Evolutionary conservation across 2,797 vertebrate genomes (phyloP).

Genomic region (Petrocephalus schoutedeni): DNA sequence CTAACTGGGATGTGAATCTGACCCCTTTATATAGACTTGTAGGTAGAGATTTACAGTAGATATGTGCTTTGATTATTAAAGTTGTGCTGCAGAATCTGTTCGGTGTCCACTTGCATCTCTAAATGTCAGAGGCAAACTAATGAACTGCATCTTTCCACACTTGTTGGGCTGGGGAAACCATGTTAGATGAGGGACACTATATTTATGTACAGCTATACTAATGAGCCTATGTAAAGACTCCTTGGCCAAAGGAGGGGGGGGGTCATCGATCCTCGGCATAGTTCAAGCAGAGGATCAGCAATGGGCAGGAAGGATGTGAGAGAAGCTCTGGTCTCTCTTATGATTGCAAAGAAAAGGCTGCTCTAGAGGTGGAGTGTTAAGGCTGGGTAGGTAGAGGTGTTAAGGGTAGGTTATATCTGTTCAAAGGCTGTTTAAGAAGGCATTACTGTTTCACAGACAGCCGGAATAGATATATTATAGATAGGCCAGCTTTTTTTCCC

Average conservation of each 20-base stretch:
- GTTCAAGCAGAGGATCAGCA: background rate
- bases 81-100: background rate
- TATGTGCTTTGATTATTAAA: slow-evolving; percentile 6
- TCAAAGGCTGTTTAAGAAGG: slow-evolving; percentile 24
- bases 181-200: background rate
- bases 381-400: background rate
- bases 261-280: background rate
- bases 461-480: slow-evolving; percentile 18
- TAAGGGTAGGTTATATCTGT: slow-evolving; percentile 12
- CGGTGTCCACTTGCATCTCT: background rate
- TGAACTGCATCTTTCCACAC: background rate
- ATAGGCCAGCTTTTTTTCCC: background rate
- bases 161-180: background rate
- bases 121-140: slow-evolving; percentile 10
- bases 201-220: background rate
- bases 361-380: slow-evolving; percentile 22
- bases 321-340: background rate
- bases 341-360: background rate
- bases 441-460: slow-evolving; percentile 18
- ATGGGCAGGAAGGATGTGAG: background rate
- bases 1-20: background rate
- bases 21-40: background rate
- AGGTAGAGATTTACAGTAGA: background rate
- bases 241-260: background rate
- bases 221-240: background rate